Evolutionary conservation across 1,140 invertebrate species (phyloP), one percentile per base, ranked within the genome.

Genomic region (Procambarus clarkii): DNA sequence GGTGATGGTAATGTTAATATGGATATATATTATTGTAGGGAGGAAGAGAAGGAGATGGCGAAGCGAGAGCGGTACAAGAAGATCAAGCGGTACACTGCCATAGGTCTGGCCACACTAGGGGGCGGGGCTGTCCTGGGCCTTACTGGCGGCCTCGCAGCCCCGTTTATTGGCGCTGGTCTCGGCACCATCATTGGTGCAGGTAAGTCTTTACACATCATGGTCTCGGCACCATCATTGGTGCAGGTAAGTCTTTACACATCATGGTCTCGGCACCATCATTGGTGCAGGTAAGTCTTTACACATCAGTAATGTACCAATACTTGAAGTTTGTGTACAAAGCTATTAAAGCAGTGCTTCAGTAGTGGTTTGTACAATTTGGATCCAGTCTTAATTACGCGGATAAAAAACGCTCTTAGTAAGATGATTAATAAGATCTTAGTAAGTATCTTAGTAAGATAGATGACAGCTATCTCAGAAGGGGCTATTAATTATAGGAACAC

Each of bases 81-180:
- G 94, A 95, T 96, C 0, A 96, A 96, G 93, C 94, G 96, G 48
- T 96, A 96, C 93, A 95, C 96, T 77, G 94, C 96, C 81, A 96
- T 97, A 91, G 96, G 96, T 54, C 93, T 96, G 48, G 96, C 96
- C 21, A 96, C 96, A 21, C 92, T 96, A 46, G 96, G 96, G 48
- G 96, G 96, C 50, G 96, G 96, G 74, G 95, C 96, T 50, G 94
- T 97, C 60, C 95, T 97, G 83, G 96, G 96, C 94, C 94, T 97
- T 60, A 97, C 96, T 15, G 96, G 96, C 80, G 96, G 96, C 34
- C 94, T 97, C 34, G 96, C 96, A 46, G 96, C 96, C 34, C 96
- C 96, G 46, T 94, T 97, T 21, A 96, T 97, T 84, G 96, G 96
- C 58, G 95, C 96, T 64, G 96, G 96, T n/a, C 94, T 96, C 15